Percentiles rank a stretch among this genome's conserved stretches.
Evolutionary conservation across 2,888 invertebrate genomes (phyloP).

Genomic region (Hecatera dysodea): DNA sequence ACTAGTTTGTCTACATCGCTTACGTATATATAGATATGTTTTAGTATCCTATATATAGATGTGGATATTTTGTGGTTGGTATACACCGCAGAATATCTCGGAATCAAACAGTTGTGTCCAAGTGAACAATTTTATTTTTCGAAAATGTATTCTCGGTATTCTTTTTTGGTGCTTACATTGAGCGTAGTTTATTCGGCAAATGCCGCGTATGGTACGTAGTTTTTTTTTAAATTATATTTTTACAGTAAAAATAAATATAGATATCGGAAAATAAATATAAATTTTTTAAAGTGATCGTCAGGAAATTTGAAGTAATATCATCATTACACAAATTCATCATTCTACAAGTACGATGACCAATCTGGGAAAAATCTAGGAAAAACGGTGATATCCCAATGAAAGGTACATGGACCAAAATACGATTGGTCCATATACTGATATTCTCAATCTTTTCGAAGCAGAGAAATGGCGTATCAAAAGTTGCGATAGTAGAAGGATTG

Average conservation of each 20-base stretch:
- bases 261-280: not conserved
- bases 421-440: too few relatives aligned
- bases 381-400: too few relatives aligned
- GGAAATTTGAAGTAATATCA: not conserved
- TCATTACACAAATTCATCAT: not conserved
- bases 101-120: constrained; percentile 56
- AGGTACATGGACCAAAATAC: too few relatives aligned
- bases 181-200: constrained; percentile 44
- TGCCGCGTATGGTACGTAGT: constrained; percentile 49
- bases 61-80: constrained; percentile 28
- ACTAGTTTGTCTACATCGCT: constrained; percentile 55
- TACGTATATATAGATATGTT: constrained; percentile 41
- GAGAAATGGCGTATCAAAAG: too few relatives aligned
- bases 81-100: constrained; percentile 34
- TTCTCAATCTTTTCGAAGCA: too few relatives aligned
- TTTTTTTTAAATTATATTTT: not conserved
- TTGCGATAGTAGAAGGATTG: too few relatives aligned
- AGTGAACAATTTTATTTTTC: constrained; percentile 24
- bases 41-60: constrained; percentile 52
- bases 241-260: not conserved
- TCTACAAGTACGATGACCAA: too few relatives aligned
- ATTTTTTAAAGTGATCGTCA: not conserved
- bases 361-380: too few relatives aligned
- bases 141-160: constrained; percentile 51
- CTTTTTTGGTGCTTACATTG: constrained; percentile 39